Conservation (phyloP, 2,797 vertebrate genomes). For the Petrocephalus schoutedeni region DNA sequence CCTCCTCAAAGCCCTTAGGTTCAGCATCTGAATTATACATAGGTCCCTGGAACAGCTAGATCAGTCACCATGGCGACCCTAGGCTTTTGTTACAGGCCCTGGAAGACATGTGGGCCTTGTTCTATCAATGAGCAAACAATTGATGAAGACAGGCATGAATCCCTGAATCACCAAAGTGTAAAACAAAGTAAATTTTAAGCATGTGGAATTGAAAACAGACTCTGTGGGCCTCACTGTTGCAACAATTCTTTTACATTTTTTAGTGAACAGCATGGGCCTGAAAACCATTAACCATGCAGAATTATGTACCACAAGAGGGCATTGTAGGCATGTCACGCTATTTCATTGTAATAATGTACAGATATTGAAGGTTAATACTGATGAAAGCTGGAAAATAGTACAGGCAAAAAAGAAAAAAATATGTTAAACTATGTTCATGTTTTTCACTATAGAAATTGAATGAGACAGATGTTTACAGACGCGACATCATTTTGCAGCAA, state of each 20-base stretch:
- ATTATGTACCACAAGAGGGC: background rate
- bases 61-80: conserved; percentile 38
- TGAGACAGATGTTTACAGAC: background rate
- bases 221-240: background rate
- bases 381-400: background rate
- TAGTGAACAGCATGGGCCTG: background rate
- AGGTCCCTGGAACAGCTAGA: conserved; percentile 45
- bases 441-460: background rate
- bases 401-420: background rate
- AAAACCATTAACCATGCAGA: background rate
- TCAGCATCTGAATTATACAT: conserved; percentile 54
- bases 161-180: background rate
- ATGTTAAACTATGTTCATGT: background rate
- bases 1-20: conserved; percentile 53
- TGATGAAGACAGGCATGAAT: background rate
- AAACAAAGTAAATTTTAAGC: background rate
- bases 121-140: background rate
- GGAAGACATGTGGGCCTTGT: background rate
- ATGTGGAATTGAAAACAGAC: background rate
- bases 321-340: background rate
- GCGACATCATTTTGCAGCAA: background rate
- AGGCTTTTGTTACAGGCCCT: conserved; percentile 46
- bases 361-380: background rate
- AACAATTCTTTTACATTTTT: background rate
- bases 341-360: background rate